Evolutionary conservation across 2,888 invertebrate species (phyloP), one percentile per base, ranked within the genome.

Genomic region (Lochmaea crataegi): DNA sequence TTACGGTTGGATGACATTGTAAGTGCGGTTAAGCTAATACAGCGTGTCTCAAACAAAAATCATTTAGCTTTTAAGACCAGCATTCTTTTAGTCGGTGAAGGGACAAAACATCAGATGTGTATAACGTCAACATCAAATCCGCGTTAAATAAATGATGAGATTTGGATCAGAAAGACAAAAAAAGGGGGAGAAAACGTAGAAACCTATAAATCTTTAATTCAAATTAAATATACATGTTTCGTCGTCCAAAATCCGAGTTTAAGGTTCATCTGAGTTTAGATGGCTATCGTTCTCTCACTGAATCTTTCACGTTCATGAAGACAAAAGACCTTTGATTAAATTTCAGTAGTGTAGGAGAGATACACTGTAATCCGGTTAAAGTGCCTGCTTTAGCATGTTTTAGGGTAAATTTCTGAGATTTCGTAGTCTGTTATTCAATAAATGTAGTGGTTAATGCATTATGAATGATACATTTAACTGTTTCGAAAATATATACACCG

Each of bases 201-300:
- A 68, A 57, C 65, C 68, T 51, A 68, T 74, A 74, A 74, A 74
- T 74, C 68, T 71, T 68, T 74, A 71, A 74, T 71, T 74, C 74
- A 48, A 74, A 74, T 74, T 68, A 74, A 74, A 71, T 74, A 74
- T 74, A 68, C 71, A 74, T 74, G 71, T 61, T 61, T 61, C 61
- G 26, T 14, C 58, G 61, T 64, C 65, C 73, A 38, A 74, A 71
- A 71, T 74, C 74, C 71, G 71, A 71, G 74, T 74, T 74, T 71
- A 71, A 74, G 74, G 74, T 74, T 74, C 74, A 74, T 74, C 71
- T 41, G 68, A 74, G 74, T 71, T 74, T 74, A 68, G 71, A 57
- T 61, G 74, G 71, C 68, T 71, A 74, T 71, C 71, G 71, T 61
- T 74, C 68, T 71, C 65, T 63, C 67, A 16, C 38, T 61, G 61